phyloP scores from a whole-genome alignment of 30 jellyfish, hydroid and myxozoan genomes.

The Hydra vulgaris region DNA sequence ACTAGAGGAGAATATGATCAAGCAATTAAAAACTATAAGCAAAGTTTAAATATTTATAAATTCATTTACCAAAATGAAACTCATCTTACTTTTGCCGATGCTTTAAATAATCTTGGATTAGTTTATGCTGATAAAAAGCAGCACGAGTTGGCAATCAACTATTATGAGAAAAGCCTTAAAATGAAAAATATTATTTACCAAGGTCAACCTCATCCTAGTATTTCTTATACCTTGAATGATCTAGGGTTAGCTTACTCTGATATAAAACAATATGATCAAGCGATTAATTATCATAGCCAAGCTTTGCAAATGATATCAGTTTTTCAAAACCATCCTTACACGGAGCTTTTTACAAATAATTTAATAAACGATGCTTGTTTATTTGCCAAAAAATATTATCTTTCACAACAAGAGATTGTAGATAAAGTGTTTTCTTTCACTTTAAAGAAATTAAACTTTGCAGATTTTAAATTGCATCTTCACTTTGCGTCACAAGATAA shows the following conservation, averaged over 20 bases:
- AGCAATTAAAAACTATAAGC: neutral
- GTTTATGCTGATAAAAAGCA: neutral
- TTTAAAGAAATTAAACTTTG: neutral
- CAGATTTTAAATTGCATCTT: neutral
- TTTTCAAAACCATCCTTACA: neutral
- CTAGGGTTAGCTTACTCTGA: too few relatives aligned
- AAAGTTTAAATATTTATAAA: neutral
- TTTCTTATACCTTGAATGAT: too few relatives aligned
- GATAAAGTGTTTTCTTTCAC: neutral
- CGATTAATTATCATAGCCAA: too few relatives aligned
- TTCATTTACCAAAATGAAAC: neutral
- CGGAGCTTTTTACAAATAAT: neutral
- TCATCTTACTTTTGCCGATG: neutral
- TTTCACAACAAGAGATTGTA: neutral
- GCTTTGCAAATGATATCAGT: neutral
- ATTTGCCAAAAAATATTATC: neutral
- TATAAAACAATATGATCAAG: too few relatives aligned
- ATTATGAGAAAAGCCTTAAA: neutral
- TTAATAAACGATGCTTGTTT: too few relatives aligned
- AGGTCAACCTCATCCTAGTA: neutral
- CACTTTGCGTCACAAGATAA: neutral
- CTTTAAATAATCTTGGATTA: neutral
- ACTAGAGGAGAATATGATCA: too few relatives aligned
- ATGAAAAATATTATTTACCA: neutral
- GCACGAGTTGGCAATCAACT: neutral